Percentiles rank a stretch among this genome's conserved stretches.
phyloP scores from a whole-genome alignment of 2,888 invertebrate species.

The Chironomus tentans region DNA sequence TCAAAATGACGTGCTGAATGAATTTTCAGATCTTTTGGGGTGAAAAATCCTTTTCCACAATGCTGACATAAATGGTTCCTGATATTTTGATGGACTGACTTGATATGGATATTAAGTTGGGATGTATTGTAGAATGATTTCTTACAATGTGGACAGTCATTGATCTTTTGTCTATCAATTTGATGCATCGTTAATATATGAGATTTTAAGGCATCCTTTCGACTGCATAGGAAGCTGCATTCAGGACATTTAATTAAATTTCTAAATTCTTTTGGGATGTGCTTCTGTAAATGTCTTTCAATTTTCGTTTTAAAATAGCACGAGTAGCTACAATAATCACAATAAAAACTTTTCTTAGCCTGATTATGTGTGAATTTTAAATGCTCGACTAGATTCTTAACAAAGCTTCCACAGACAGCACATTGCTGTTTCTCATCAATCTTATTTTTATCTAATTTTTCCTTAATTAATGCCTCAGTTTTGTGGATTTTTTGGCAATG shows the following conservation, averaged over 20 bases:
- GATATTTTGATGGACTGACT: conserved; percentile 3
- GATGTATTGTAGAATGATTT: conserved; percentile 7
- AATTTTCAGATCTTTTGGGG: background rate
- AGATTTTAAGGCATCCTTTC: conserved; percentile 6
- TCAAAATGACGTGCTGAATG: background rate
- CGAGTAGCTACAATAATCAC: background rate
- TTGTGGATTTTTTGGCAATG: background rate
- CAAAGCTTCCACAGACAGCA: background rate
- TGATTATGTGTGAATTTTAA: background rate
- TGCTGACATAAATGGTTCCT: background rate
- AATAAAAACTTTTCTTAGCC: background rate
- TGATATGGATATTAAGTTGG: background rate
- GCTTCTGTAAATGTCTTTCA: background rate
- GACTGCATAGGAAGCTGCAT: background rate
- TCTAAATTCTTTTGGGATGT: background rate
- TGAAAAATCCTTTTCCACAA: conserved; percentile 8
- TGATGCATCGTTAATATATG: conserved; percentile 7
- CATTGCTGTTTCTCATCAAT: background rate
- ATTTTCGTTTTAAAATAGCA: conserved; percentile 16
- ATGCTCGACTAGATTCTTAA: conserved; percentile 7
- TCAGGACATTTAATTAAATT: background rate
- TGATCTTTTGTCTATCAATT: background rate
- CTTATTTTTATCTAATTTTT: background rate
- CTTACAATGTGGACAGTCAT: background rate
- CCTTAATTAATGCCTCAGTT: background rate